phyloP scores from a whole-genome alignment of 2,797 vertebrate genomes.

The Anas flavirostris region DNA sequence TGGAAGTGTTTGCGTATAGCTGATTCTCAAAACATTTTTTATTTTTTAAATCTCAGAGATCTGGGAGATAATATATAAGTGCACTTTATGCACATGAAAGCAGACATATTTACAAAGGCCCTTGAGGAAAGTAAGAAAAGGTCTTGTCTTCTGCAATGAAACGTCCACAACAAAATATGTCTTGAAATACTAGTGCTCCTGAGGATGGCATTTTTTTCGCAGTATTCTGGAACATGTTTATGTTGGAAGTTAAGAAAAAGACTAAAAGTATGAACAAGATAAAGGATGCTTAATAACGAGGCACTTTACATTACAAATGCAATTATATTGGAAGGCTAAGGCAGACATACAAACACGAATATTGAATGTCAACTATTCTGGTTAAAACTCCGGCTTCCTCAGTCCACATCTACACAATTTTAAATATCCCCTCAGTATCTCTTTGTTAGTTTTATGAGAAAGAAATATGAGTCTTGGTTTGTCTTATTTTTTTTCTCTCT shows the following conservation, averaged over 20 bases:
- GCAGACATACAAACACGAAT: neutral
- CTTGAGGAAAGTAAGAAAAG: neutral
- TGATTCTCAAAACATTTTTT: neutral
- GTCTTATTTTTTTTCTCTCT: neutral
- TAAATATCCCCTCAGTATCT: neutral
- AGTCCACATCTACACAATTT: neutral
- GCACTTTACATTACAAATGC: neutral
- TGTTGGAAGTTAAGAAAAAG: neutral
- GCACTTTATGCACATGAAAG: neutral
- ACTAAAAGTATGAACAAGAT: neutral
- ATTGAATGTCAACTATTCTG: neutral
- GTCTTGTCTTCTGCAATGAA: neutral
- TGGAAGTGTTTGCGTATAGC: neutral
- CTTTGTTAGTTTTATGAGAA: neutral
- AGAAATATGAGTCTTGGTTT: neutral
- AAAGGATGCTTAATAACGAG: neutral
- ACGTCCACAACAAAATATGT: neutral
- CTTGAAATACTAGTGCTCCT: neutral
- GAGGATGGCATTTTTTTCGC: neutral
- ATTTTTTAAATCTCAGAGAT: neutral
- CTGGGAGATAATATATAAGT: neutral
- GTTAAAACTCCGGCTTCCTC: conserved; percentile 2
- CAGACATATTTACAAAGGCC: neutral
- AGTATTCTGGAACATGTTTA: neutral
- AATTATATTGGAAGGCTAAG: neutral